These are phyloP conservation scores for Pluvianellus socialis DNA, from an alignment of 2,113 vertebrate genomes.

Conservation along the genomic window DNA sequence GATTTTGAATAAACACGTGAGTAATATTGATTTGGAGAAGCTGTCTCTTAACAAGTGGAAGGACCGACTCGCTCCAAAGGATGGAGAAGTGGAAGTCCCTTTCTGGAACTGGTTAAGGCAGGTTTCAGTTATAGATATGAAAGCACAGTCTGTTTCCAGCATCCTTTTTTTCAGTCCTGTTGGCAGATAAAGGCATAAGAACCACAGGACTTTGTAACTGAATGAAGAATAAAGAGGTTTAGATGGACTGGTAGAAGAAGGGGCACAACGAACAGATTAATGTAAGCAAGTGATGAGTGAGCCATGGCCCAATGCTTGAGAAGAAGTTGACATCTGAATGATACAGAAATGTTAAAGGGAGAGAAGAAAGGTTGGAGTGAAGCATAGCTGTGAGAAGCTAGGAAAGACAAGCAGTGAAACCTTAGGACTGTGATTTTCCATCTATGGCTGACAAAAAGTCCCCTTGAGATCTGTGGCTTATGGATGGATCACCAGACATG, in stretches of 20 bases:
- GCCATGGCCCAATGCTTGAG: background rate
- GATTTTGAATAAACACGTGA: conserved; percentile 35
- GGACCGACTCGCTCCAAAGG: background rate
- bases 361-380: background rate
- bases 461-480: background rate
- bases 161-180: background rate
- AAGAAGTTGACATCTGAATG: background rate
- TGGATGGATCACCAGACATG: background rate
- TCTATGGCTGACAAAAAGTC: background rate
- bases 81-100: background rate
- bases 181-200: background rate
- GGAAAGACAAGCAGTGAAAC: background rate
- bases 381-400: background rate
- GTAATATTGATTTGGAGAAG: conserved; percentile 26
- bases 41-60: background rate
- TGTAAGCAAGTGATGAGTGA: background rate
- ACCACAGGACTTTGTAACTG: background rate
- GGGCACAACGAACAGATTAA: background rate
- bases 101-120: background rate
- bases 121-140: background rate
- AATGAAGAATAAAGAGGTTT: background rate
- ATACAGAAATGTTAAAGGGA: background rate
- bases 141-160: background rate
- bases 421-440: background rate
- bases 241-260: background rate